These are phyloP conservation scores for Tetrapedia diversipes DNA, from an alignment of 2,888 invertebrate genomes.

Conservation along the genomic window DNA sequence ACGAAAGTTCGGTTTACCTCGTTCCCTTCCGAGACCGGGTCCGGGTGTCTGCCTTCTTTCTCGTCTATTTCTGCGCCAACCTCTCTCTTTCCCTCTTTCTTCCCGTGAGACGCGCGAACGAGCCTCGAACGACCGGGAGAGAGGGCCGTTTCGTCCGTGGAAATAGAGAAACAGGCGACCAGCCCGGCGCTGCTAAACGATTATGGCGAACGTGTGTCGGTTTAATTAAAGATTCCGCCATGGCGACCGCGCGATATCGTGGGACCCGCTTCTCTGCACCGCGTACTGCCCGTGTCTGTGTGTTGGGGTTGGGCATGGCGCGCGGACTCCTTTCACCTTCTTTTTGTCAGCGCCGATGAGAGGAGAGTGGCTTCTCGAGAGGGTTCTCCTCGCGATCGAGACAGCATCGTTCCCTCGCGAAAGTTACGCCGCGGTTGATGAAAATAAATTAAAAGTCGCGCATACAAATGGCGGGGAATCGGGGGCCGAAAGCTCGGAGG, in stretches of 20 bases:
- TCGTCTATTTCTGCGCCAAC: slow-evolving; percentile 62
- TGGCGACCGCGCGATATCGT: slow-evolving; percentile 6
- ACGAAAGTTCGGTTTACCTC: slow-evolving; percentile 74
- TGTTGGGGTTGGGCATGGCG: neutral
- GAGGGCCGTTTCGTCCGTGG: slow-evolving; percentile 20
- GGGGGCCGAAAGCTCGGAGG: neutral
- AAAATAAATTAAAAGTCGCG: slow-evolving; percentile 39
- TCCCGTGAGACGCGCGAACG: slow-evolving; percentile 21
- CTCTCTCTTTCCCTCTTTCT: too few species aligned
- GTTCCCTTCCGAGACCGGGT: slow-evolving; percentile 57
- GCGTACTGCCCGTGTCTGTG: neutral
- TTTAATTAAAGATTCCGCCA: slow-evolving; percentile 35
- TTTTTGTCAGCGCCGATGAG: too few species aligned
- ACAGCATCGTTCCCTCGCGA: slow-evolving; percentile 10
- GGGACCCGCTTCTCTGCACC: too few species aligned
- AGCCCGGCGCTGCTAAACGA: slow-evolving; percentile 26
- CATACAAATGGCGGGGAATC: slow-evolving; percentile 24
- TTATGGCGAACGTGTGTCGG: slow-evolving; percentile 29
- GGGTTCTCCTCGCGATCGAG: neutral
- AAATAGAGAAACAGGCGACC: slow-evolving; percentile 48
- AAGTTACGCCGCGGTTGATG: slow-evolving; percentile 30
- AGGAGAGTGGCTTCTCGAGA: too few species aligned
- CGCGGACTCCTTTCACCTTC: too few species aligned
- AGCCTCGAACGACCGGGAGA: slow-evolving; percentile 16
- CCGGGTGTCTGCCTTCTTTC: slow-evolving; percentile 47